Base-by-base conservation (phyloP, 1,140 invertebrate species). In the Cydia splendana region DNA sequence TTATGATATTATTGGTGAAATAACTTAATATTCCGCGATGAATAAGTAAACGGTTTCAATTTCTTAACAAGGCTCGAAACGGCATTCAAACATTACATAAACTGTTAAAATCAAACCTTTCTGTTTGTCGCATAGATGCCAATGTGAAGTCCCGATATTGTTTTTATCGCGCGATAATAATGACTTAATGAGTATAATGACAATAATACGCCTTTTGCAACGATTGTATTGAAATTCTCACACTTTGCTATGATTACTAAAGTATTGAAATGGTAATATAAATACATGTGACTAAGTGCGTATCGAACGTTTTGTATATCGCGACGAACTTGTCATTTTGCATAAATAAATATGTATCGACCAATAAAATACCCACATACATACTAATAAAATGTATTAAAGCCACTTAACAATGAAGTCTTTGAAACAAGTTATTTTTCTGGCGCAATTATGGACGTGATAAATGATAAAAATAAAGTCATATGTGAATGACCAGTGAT, bases 331-430 rank as follows among this genome's bases (percentile, higher is more conserved):
- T 62, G 18, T 62, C 18, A n/a, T 20, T 62, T 62, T 71, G 67
- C 67, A 71, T 71, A 71, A 71, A 69, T 69, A 24, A 69, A 71
- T 71, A 34, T 34, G 28, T 71, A 71, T 71, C 30, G 38, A 42
- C 38, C 9, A 71, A 42, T 34, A 15, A 5, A 62, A 62, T n/a
- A 53, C 51, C 51, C 6, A 24, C n/a, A 24, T 24, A 24, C 7
- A 62, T 57, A 18, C 5, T 18, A 62, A 62, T 24, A 24, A 0
- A 53, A 18, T 48, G 18, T 53, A 53, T 53, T 53, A n/a, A 5
- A n/a, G n/a, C n/a, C 12, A n/a, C n/a, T 18, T 53, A 6, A 53
- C 51, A n/a, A 53, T n/a, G 51, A 53, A 7, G 15, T 53, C 51
- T 53, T n/a, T 42, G 0, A n/a, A 53, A 53, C 51, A 7, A 53